These are phyloP conservation scores for Odobenus rosmarus DNA, from an alignment of 2,113 vertebrate species.

Conservation along the genomic window DNA sequence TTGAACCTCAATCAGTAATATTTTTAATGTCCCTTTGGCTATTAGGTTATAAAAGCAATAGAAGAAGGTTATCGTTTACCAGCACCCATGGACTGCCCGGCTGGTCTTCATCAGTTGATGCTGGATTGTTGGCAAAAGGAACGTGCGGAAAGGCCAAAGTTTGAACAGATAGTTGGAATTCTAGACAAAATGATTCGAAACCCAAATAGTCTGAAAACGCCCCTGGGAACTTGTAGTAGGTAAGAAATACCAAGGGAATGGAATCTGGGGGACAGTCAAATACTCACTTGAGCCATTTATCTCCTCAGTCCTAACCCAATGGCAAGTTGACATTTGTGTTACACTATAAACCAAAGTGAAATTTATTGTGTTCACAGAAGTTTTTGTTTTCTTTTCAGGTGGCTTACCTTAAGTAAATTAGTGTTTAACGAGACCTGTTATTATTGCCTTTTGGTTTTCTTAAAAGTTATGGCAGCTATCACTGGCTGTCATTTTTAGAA, in stretches of 20 bases:
- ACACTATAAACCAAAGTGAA: neutral
- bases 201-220: slow-evolving; percentile 97
- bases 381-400: neutral
- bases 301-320: neutral
- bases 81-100: slow-evolving; percentile 98
- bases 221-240: slow-evolving; percentile 97
- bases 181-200: slow-evolving; percentile 99
- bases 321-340: neutral
- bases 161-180: slow-evolving; percentile 98
- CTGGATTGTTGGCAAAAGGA: slow-evolving; percentile 99
- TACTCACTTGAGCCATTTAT: neutral
- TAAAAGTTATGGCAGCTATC: neutral
- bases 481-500: neutral
- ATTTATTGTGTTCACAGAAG: neutral
- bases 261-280: neutral
- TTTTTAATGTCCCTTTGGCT: slow-evolving; percentile 75
- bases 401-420: neutral
- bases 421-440: neutral
- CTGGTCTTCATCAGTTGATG: slow-evolving; percentile 98
- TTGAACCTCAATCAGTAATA: slow-evolving; percentile 53
- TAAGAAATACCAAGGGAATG: slow-evolving; percentile 81
- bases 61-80: slow-evolving; percentile 99
- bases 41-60: slow-evolving; percentile 98
- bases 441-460: neutral
- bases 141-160: slow-evolving; percentile 97